phyloP scores from a whole-genome alignment of 1,140 invertebrate genomes.

The Oryzaephilus surinamensis region DNA sequence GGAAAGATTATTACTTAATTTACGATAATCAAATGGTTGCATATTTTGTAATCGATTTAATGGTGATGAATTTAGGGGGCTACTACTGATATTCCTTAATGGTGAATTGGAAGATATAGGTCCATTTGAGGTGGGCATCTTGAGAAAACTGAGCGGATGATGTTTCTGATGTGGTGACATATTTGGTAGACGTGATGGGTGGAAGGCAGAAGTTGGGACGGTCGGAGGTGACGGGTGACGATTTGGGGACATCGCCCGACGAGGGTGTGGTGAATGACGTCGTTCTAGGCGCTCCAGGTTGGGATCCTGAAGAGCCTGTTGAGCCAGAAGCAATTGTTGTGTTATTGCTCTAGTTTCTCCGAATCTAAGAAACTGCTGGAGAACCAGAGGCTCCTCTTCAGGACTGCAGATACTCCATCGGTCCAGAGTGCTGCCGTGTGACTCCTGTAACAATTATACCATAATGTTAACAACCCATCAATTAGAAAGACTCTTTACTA shows the following conservation, averaged over 20 bases:
- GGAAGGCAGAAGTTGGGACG: slow-evolving; percentile 40
- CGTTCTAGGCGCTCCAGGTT: slow-evolving; percentile 36
- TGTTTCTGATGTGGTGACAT: slow-evolving; percentile 43
- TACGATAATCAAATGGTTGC: slow-evolving; percentile 89
- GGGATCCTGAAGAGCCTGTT: slow-evolving; percentile 40
- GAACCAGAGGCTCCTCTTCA: slow-evolving; percentile 74
- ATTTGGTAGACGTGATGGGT: slow-evolving; percentile 36
- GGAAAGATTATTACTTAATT: slow-evolving; percentile 51
- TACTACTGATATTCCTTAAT: slow-evolving; percentile 37
- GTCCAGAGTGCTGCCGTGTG: slow-evolving; percentile 66
- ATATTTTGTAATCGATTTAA: slow-evolving; percentile 84
- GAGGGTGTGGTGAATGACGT: slow-evolving; percentile 24
- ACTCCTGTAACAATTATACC: slow-evolving; percentile 41
- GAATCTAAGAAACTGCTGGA: slow-evolving; percentile 79
- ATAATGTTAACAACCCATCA: no score
- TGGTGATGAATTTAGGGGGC: slow-evolving; percentile 55
- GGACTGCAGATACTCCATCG: slow-evolving; percentile 72
- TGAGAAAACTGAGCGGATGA: slow-evolving; percentile 30
- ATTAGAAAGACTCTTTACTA: no score
- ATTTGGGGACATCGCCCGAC: slow-evolving; percentile 54
- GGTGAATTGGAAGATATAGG: slow-evolving; percentile 32
- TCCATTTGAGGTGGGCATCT: slow-evolving; percentile 28
- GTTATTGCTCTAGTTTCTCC: slow-evolving; percentile 73
- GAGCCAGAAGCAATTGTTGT: slow-evolving; percentile 65
- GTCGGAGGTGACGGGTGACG: slow-evolving; percentile 49